These are phyloP conservation scores for Psittacula cyanocephala DNA, from an alignment of 2,113 vertebrate genomes.

Conservation along the genomic window DNA sequence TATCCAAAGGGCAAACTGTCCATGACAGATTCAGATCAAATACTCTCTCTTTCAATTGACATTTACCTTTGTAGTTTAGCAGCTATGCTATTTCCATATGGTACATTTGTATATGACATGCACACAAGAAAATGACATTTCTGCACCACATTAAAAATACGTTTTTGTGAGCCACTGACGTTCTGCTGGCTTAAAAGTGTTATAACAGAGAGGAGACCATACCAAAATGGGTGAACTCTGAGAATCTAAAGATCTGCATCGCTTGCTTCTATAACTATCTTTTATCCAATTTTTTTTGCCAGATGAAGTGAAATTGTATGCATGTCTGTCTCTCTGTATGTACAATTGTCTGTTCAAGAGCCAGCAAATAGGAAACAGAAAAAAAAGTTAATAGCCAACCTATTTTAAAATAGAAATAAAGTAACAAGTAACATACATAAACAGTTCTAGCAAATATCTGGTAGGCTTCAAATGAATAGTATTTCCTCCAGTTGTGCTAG, in stretches of 20 bases:
- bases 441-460: background rate
- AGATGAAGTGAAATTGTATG: background rate
- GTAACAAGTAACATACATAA: background rate
- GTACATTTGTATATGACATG: background rate
- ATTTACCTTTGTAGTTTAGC: constrained; percentile 27
- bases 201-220: background rate
- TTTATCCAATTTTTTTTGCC: accelerated
- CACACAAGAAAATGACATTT: background rate
- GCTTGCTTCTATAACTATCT: background rate
- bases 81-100: background rate
- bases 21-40: constrained; percentile 31
- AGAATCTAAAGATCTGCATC: background rate
- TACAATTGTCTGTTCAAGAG: background rate
- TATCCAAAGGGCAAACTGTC: constrained; percentile 37
- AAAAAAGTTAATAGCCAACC: background rate
- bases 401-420: background rate
- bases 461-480: background rate
- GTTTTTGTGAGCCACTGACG: background rate
- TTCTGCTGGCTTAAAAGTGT: background rate
- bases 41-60: constrained; percentile 27
- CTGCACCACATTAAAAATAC: background rate
- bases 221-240: background rate
- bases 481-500: background rate
- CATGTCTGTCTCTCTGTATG: background rate
- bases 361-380: background rate